Base-by-base conservation (phyloP, 35 echinoderm and acorn worm species). In the Lytechinus pictus region DNA sequence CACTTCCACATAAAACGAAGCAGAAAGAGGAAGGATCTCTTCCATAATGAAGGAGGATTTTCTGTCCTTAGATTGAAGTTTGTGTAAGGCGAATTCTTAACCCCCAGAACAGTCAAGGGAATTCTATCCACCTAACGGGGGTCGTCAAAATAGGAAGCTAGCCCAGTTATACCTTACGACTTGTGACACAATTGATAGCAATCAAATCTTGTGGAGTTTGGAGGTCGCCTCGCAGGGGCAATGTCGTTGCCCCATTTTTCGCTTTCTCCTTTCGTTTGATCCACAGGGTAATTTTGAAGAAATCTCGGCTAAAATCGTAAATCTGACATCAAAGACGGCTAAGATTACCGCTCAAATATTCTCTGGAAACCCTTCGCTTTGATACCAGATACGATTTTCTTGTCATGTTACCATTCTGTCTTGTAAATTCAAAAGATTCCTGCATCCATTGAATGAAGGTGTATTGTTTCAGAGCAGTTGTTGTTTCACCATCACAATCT, bases 71-170 rank as follows among this genome's bases (percentile, higher is more conserved):
- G 28, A 54, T 44, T 90, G 88, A 54, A 90, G 88, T 54, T 90
- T 90, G 88, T 90, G 27, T 90, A 52, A 52, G 88, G 88, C 88
- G 88, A 90, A 90, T 52, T 90, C 29, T 21, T 90, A 44, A 52
- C 88, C 92, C 57, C 52, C n/a, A 57, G 53, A 54, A 55, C 52
- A 57, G 92, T 93, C 92, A 10, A 10, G 92, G 92, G 92, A 93
- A 93, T 93, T 93, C 52, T 27, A 12, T 27, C 14, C 92, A 57
- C n/a, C 92, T 54, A 93, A 53, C 54, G 92, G 92, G 92, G 92
- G 92, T 93, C 92, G 92, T 93, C 28, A 93, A 93, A 93, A 93
- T 93, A 93, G 92, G 92, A 93, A 93, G 92, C 53, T 93, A 54
- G 28, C 92, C 92, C 92, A 93, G 92, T 93, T 93, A 53, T 54